A percentile compares a stretch with the other conserved stretches of the same genome.
phyloP scores from a whole-genome alignment of 2,888 invertebrate genomes.

The Drosophila peninsularis region DNA sequence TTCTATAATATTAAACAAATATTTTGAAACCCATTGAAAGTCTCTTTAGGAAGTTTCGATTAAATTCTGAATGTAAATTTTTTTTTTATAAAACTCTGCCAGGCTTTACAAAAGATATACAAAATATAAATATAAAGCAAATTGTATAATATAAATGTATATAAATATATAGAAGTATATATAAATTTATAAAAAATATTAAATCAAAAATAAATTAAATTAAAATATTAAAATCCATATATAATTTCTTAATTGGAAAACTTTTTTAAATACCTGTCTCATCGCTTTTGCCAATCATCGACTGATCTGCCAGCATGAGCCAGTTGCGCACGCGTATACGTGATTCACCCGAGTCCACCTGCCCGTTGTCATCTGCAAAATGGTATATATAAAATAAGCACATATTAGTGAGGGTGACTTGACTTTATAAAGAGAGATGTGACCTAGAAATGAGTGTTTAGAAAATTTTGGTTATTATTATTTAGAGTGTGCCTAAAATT shows the following conservation, averaged over 20 bases:
- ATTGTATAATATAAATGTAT: neutral
- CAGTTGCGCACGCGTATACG: slow-evolving; percentile 84
- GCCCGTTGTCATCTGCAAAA: slow-evolving; percentile 63
- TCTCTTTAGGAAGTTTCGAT: too few species aligned
- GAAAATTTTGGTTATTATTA: slow-evolving; percentile 1
- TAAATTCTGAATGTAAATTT: too few species aligned
- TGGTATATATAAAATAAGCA: slow-evolving; percentile 16
- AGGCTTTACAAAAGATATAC: neutral
- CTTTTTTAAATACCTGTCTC: slow-evolving; percentile 68
- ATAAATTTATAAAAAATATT: slow-evolving; percentile 5
- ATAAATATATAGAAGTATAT: neutral
- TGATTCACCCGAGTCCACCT: slow-evolving; percentile 74
- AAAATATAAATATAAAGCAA: neutral
- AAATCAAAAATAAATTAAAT: slow-evolving; percentile 3
- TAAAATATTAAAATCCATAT: neutral
- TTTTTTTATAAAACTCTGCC: neutral
- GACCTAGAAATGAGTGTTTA: slow-evolving; percentile 13
- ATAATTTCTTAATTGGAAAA: slow-evolving; percentile 24
- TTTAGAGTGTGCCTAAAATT: slow-evolving; percentile 50
- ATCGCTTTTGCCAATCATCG: slow-evolving; percentile 77
- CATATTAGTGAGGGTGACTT: slow-evolving; percentile 39
- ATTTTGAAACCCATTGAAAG: too few species aligned
- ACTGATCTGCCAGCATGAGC: slow-evolving; percentile 84
- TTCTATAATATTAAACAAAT: too few species aligned
- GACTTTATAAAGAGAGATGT: neutral